Evolutionary conservation across 2,113 vertebrate species (phyloP).

Genomic region (Amphiprion percula): DNA sequence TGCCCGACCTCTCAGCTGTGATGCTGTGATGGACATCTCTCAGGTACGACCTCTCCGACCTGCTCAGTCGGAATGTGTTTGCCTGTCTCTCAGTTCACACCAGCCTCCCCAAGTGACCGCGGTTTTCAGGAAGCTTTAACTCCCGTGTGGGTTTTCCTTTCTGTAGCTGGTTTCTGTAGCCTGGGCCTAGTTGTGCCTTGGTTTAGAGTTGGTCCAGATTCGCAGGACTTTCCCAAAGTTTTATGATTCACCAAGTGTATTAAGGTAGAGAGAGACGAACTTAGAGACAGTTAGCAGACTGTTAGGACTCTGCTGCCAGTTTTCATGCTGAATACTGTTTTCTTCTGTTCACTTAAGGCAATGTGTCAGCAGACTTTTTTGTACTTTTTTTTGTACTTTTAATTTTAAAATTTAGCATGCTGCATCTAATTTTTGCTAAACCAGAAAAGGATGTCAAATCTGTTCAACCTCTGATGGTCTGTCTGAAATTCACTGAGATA

Average conservation of each 20-base stretch:
- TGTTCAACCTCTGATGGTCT: slow-evolving; percentile 9
- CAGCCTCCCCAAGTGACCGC: slow-evolving; percentile 37
- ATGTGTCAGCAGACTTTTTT: neutral
- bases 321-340: slow-evolving; percentile 3
- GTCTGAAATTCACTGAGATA: slow-evolving; percentile 1
- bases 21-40: slow-evolving; percentile 98
- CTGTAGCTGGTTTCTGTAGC: slow-evolving; percentile 18
- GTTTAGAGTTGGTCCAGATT: slow-evolving; percentile 11
- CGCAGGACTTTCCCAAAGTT: neutral
- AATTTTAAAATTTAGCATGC: no score
- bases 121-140: slow-evolving; percentile 9
- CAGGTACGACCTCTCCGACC: slow-evolving; percentile 85
- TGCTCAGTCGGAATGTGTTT: slow-evolving; percentile 13
- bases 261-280: neutral
- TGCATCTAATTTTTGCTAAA: neutral
- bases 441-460: slow-evolving; percentile 1
- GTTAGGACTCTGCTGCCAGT: no score
- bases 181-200: neutral
- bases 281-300: neutral
- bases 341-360: neutral
- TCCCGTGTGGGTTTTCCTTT: slow-evolving; percentile 16
- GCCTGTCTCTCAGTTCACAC: slow-evolving; percentile 31
- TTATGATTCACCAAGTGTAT: neutral
- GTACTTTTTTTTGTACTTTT: neutral
- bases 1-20: slow-evolving; percentile 96